A percentile compares a stretch with the other conserved stretches of the same genome.
Conservation (phyloP, 2,113 vertebrate genomes). For the Tympanuchus pallidicinctus region DNA sequence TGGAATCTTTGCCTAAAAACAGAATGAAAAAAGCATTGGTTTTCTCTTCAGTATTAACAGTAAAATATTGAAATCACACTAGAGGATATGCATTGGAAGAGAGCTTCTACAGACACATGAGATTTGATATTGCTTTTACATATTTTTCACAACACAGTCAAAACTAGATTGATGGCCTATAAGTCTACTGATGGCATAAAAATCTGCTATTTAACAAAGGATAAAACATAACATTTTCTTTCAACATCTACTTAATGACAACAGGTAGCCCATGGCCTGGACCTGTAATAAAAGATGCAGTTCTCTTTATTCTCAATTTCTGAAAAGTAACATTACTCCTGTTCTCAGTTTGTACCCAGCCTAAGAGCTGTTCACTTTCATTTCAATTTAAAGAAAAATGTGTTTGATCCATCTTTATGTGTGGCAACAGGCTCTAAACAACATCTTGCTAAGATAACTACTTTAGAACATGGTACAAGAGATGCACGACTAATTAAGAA, state of each 20-base stretch:
- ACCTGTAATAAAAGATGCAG: not conserved
- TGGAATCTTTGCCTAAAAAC: slow-evolving; percentile 89
- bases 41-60: not conserved
- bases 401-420: not conserved
- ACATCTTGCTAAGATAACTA: not conserved
- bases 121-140: not conserved
- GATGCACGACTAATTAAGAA: not conserved
- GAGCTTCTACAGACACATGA: not conserved
- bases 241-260: not conserved
- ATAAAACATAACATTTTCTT: not conserved
- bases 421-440: not conserved
- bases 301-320: not conserved
- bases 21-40: not conserved
- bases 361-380: not conserved
- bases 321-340: not conserved
- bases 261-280: not conserved
- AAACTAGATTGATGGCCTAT: not conserved
- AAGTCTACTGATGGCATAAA: not conserved
- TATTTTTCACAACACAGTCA: not conserved
- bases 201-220: not conserved
- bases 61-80: not conserved
- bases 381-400: not conserved
- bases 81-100: not conserved
- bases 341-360: not conserved
- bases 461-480: not conserved